These are phyloP conservation scores for Dromius quadrimaculatus DNA, from an alignment of 2,888 invertebrate species.

Conservation along the genomic window DNA sequence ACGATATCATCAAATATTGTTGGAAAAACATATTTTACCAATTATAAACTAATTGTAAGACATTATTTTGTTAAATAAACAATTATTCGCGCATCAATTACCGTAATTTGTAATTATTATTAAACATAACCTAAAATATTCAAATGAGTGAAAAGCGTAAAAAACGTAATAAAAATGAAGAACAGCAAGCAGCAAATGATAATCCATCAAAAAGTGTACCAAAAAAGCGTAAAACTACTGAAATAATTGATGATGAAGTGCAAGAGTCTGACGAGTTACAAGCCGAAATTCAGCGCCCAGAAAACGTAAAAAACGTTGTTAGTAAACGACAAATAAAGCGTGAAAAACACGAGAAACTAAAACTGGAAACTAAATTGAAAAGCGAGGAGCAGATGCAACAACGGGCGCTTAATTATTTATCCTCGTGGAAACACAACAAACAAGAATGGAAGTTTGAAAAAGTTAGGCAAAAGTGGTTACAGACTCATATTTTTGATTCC, in stretches of 20 bases:
- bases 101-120: background rate
- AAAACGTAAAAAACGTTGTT: constrained; percentile 62
- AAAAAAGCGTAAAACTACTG: constrained; percentile 7
- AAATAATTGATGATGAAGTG: constrained; percentile 40
- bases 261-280: constrained; percentile 15
- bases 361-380: constrained; percentile 70
- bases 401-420: constrained; percentile 76
- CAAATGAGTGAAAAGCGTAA: constrained; percentile 19
- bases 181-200: background rate
- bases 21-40: background rate
- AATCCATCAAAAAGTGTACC: constrained; percentile 12
- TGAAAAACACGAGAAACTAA: constrained; percentile 72
- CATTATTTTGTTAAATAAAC: background rate
- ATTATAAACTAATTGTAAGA: background rate
- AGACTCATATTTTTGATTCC: constrained; percentile 76
- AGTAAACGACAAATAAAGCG: constrained; percentile 77
- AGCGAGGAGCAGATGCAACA: constrained; percentile 71
- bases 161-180: constrained; percentile 5
- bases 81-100: background rate
- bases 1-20: background rate
- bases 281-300: constrained; percentile 60
- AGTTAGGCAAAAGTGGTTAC: constrained; percentile 81
- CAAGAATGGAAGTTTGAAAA: constrained; percentile 86
- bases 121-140: constrained; percentile 11
- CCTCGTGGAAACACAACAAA: constrained; percentile 79